Evolutionary conservation across 2,888 invertebrate species (phyloP).

Genomic region (Metalampra italica): DNA sequence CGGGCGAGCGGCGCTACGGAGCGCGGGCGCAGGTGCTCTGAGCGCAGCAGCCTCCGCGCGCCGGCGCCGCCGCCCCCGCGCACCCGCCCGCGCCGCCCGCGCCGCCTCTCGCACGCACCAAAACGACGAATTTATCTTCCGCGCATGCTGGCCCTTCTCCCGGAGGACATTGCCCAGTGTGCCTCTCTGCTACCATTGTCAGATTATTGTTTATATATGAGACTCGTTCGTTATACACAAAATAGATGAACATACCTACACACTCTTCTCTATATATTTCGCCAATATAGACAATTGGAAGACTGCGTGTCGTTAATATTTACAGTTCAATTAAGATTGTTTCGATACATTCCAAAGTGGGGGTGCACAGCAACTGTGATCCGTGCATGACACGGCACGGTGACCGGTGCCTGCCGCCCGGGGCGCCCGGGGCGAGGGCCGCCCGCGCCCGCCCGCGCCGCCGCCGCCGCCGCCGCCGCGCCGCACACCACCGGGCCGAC

Average conservation of each 20-base stretch:
- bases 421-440: conserved; percentile 31
- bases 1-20: conserved; percentile 73
- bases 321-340: not conserved
- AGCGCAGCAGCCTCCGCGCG: conserved; percentile 81
- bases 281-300: not conserved
- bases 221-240: not conserved
- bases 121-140: conserved; percentile 76
- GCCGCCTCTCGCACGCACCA: conserved; percentile 67
- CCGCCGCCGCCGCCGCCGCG: not conserved
- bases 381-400: not conserved
- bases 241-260: not conserved
- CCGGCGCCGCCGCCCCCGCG: conserved; percentile 79
- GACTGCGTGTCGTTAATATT: not conserved
- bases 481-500: not conserved
- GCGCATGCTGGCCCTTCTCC: conserved; percentile 69
- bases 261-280: not conserved
- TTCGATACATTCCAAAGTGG: not conserved
- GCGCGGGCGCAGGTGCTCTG: conserved; percentile 85
- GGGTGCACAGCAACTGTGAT: not conserved
- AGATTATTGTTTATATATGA: not conserved
- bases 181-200: conserved; percentile 18
- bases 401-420: not conserved
- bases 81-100: conserved; percentile 61
- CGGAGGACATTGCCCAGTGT: conserved; percentile 61
- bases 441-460: conserved; percentile 16